Conservation (phyloP, 2,888 invertebrate genomes). For the Thecocarcelia acutangulata region DNA sequence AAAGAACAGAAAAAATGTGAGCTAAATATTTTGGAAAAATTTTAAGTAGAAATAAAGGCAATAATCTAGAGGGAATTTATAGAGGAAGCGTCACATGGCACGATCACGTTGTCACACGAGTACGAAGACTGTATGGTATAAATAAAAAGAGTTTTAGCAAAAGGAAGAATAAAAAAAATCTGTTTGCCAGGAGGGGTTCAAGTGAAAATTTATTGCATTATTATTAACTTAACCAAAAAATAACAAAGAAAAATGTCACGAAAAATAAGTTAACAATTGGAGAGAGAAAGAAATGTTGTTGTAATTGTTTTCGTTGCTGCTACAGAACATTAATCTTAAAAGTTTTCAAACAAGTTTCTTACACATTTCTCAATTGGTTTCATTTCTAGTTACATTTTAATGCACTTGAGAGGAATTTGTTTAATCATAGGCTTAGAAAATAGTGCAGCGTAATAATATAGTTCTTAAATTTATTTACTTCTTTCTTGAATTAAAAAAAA, state of each 20-base stretch:
- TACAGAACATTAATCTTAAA: slow-evolving; percentile 35
- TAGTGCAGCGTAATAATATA: not conserved
- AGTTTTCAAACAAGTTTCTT: slow-evolving; percentile 10
- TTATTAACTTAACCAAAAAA: slow-evolving; percentile 57
- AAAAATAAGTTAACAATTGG: slow-evolving; percentile 41
- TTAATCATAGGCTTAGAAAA: slow-evolving; percentile 18
- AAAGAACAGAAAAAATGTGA: slow-evolving; percentile 26
- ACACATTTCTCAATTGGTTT: slow-evolving; percentile 14
- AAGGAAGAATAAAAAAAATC: slow-evolving; percentile 47
- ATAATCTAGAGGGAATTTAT: slow-evolving; percentile 66
- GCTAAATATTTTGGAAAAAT: slow-evolving; percentile 31
- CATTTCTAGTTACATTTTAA: slow-evolving; percentile 18
- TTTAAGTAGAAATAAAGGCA: slow-evolving; percentile 49
- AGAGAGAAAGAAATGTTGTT: slow-evolving; percentile 15
- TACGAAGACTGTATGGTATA: slow-evolving; percentile 35
- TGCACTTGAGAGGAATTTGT: slow-evolving; percentile 2
- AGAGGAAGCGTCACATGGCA: slow-evolving; percentile 68
- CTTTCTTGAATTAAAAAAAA: too few species aligned
- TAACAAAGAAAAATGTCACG: not conserved
- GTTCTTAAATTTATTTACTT: too few species aligned
- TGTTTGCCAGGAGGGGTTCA: slow-evolving; percentile 64
- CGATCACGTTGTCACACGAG: slow-evolving; percentile 65
- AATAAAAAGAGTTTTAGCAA: slow-evolving; percentile 8
- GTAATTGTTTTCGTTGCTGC: slow-evolving; percentile 18
- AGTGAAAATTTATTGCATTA: slow-evolving; percentile 68